Base-by-base conservation (phyloP, 2,113 vertebrate species). In the human region DNA sequence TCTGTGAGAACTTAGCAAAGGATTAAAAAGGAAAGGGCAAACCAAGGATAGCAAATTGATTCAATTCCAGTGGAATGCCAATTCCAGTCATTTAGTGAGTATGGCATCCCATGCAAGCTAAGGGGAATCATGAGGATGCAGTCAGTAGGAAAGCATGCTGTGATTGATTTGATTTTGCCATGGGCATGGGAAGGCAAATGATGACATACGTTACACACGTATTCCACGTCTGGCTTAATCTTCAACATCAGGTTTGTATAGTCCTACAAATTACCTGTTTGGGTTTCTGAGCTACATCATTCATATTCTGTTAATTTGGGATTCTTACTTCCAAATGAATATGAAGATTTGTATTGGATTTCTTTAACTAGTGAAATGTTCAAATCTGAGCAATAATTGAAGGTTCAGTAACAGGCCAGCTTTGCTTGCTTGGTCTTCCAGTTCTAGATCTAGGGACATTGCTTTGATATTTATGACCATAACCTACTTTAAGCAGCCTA, bases 21-120 rank as follows among this genome's bases (percentile, higher is more conserved):
- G 32, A 81, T 82, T 90, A 66, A 38, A 92, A 80, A 83, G 45
- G 12, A 43, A 83, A 97, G 95, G 93, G 10, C 81, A 96, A 92
- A 94, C 73, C 70, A 95, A 97, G 68, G 94, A 70, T 40, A 92
- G 50, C 30, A 82, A 95, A 86, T 82, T 91, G 61, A 91, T 90
- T 96, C 38, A 86, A n/a, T 86, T 94, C 48, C 38, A 96, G 72
- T 79, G 30, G 75, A 85, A 94, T 43, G 76, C 27, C 38, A 61
- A 27, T 96, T 94, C 20, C 32, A 92, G 45, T 93, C 90, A 96
- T 45, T 97, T 83, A 82, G 40, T 75, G 20, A 75, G 12, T 78
- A 30, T 45, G 70, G 14, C 14, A 52, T 79, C 40, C 43, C 22
- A 20, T 12, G 18, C 3, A 80, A 83, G 16, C 14, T 78, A 84